Conservation (phyloP, 2,113 vertebrate genomes). For the Dolichallabes microphthalmus region DNA sequence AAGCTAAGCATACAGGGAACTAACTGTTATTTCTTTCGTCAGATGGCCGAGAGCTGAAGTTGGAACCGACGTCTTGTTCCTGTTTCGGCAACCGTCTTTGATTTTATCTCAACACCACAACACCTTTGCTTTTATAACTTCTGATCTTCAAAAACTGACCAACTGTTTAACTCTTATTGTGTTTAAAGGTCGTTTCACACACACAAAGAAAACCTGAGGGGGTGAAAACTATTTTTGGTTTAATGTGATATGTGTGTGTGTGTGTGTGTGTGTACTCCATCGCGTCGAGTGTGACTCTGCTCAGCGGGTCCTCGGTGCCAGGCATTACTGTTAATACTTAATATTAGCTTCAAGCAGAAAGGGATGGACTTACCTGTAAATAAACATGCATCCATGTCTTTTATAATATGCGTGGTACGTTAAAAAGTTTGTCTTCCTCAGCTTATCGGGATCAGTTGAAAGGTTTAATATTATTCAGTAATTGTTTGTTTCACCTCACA, state of each 20-base stretch:
- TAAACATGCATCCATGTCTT: conserved; percentile 83
- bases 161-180: conserved; percentile 68
- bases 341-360: conserved; percentile 75
- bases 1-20: background rate
- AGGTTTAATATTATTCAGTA: conserved; percentile 74
- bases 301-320: conserved; percentile 64
- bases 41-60: conserved; percentile 98
- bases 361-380: conserved; percentile 87
- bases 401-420: conserved; percentile 84
- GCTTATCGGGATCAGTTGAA: conserved; percentile 73
- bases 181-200: conserved; percentile 64
- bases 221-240: conserved; percentile 57
- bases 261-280: conserved; percentile 72
- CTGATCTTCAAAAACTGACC: conserved; percentile 70
- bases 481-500: conserved; percentile 75
- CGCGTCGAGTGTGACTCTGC: conserved; percentile 60
- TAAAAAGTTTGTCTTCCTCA: conserved; percentile 80
- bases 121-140: conserved; percentile 24
- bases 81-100: conserved; percentile 72
- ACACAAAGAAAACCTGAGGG: conserved; percentile 52
- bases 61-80: conserved; percentile 61
- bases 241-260: conserved; percentile 65
- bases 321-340: conserved; percentile 71
- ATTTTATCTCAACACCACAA: conserved; percentile 50
- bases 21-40: conserved; percentile 28